Base-by-base conservation (phyloP, 2,888 invertebrate species). In the Amblyjoppa fuscipennis region DNA sequence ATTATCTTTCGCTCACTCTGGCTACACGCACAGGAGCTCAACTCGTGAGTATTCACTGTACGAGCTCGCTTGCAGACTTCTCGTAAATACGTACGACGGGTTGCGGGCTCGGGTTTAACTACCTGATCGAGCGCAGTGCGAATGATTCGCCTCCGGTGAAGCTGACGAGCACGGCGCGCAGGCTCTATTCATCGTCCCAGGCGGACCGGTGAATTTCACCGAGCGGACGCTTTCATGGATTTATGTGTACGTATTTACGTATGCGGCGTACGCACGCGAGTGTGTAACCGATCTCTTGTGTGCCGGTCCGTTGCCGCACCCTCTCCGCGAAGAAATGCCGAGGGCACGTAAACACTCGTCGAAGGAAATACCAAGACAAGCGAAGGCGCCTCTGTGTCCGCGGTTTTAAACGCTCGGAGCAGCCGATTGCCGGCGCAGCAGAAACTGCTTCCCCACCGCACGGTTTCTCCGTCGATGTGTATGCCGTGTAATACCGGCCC, bases 11-110 rank as follows among this genome's bases (percentile, higher is more conserved):
- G 31, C 61, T 64, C 61, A 31, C 34, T 64, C 31, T 1, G 28
- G 7, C 61, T 16, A 13, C 31, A 7, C 1, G 31, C 61, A 64
- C 34, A 31, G 16, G 11, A 64, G 31, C 61, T n/a, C 34, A 64
- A 68, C 68, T 76, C 71, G 31, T 82, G 71, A 70, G 71, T 77
- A 77, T 77, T 82, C 82, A 66, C 66, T n/a, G 59, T 68, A 75
- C 59, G 69, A 61, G 61, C 28, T 53, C 49, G 45, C 41, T 38
- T 20, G 75, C 70, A 70, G 75, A 61, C 76, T 71, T 71, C 77
- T 77, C 76, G 76, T 71, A 77, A 69, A 82, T 77, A 77, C 82
- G 69, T 68, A 68, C 68, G 38, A 25, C 61, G 61, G n/a, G 61
- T 64, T 64, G 31, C 34, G 61, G 1, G 16, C 16, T 31, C 0